These are phyloP conservation scores for Andrena trimmerana DNA, from an alignment of 2,888 invertebrate species.

Conservation along the genomic window DNA sequence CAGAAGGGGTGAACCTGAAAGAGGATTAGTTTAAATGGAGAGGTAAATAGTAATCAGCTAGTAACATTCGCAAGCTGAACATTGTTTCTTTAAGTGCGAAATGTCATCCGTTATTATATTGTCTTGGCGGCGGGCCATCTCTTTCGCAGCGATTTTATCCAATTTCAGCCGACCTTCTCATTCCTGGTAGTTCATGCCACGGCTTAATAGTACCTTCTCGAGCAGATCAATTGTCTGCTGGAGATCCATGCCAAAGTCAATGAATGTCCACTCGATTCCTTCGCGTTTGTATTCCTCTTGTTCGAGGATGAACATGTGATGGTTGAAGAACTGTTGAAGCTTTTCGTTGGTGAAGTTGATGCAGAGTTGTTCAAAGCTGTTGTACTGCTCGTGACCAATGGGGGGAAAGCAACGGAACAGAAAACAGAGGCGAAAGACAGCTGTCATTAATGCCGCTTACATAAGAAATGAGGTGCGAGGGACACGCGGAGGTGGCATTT, in stretches of 20 bases:
- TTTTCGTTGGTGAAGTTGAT: constrained; percentile 93
- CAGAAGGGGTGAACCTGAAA: constrained; percentile 37
- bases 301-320: constrained; percentile 92
- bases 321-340: constrained; percentile 93
- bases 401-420: constrained; percentile 66
- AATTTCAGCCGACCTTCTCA: constrained; percentile 7
- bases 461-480: not conserved
- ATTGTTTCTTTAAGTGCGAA: not conserved
- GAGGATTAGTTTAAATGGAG: constrained; percentile 53
- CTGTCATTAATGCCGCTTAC: constrained; percentile 73
- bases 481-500: not conserved
- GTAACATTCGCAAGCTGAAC: constrained; percentile 29
- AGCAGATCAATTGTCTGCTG: constrained; percentile 93
- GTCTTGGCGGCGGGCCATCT: not conserved
- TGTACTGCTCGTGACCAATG: constrained; percentile 86
- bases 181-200: constrained; percentile 47
- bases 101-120: constrained; percentile 13
- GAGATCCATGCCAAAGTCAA: constrained; percentile 93
- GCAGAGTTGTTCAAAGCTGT: constrained; percentile 92
- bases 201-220: constrained; percentile 88
- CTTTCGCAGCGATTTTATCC: constrained; percentile 13
- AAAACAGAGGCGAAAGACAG: constrained; percentile 69
- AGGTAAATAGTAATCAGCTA: not conserved
- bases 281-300: constrained; percentile 92
- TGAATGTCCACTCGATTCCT: constrained; percentile 92